phyloP scores from a whole-genome alignment of 2,113 vertebrate species.

The Leuciscus idus region DNA sequence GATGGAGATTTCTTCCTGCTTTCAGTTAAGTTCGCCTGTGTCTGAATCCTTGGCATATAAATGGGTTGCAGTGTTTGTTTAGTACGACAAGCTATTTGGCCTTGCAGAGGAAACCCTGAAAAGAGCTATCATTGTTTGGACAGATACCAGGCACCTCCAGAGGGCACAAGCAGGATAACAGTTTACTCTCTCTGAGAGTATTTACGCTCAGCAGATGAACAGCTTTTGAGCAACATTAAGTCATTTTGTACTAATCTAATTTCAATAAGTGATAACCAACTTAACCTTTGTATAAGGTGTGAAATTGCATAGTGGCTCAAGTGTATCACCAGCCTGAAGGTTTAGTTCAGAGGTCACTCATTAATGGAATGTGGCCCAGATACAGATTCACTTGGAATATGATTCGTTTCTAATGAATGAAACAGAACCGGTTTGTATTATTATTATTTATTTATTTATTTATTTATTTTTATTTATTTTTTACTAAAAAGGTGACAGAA shows the following conservation, averaged over 20 bases:
- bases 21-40: constrained; percentile 58
- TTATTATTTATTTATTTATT: too few relatives aligned
- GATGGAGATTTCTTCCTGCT: constrained; percentile 67
- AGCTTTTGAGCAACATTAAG: neutral
- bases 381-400: neutral
- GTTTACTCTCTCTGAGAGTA: neutral
- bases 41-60: constrained; percentile 67
- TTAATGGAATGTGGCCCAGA: constrained; percentile 1
- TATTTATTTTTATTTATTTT: neutral
- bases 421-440: neutral
- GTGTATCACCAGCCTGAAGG: constrained; percentile 12
- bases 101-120: constrained; percentile 68
- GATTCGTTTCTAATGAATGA: neutral
- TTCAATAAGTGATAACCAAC: constrained; percentile 32
- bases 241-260: neutral
- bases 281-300: neutral
- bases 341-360: neutral
- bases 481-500: neutral
- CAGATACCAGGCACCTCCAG: constrained; percentile 66
- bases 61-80: constrained; percentile 72
- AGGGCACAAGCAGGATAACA: constrained; percentile 44
- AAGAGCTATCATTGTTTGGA: constrained; percentile 77
- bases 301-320: neutral
- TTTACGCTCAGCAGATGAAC: constrained; percentile 21
- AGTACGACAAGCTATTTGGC: constrained; percentile 62